These are phyloP conservation scores for Amaurobius ferox DNA, from an alignment of 2,888 invertebrate genomes.

Conservation along the genomic window DNA sequence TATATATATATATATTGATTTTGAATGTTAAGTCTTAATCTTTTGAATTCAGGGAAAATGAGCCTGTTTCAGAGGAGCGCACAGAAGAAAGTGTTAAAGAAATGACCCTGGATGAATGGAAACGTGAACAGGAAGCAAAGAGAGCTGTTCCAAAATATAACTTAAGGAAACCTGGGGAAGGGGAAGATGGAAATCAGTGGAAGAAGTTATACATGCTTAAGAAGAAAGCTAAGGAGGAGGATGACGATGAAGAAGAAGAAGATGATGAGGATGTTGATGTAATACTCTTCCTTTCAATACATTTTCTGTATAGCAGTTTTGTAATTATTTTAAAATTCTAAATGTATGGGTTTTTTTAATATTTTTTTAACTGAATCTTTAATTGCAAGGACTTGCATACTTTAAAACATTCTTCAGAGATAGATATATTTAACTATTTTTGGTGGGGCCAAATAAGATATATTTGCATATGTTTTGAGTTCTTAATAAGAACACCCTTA, in stretches of 20 bases:
- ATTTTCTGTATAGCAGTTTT: too few relatives aligned
- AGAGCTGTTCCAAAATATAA: slow-evolving; percentile 92
- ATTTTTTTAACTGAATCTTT: background rate
- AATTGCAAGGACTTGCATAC: too few relatives aligned
- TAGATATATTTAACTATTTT: too few relatives aligned
- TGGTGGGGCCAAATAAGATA: too few relatives aligned
- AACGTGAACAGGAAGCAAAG: slow-evolving; percentile 85
- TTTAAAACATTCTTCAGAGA: too few relatives aligned
- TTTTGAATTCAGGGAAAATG: slow-evolving; percentile 72
- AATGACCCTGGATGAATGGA: slow-evolving; percentile 96
- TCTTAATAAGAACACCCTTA: too few relatives aligned
- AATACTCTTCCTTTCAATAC: too few relatives aligned
- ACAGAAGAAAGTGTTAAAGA: slow-evolving; percentile 88
- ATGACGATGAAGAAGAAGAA: slow-evolving; percentile 80
- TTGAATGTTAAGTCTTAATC: too few relatives aligned
- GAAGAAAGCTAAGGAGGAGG: slow-evolving; percentile 82
- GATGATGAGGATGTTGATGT: slow-evolving; percentile 77
- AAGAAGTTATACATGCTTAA: slow-evolving; percentile 77
- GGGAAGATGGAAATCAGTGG: slow-evolving; percentile 93
- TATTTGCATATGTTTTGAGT: too few relatives aligned
- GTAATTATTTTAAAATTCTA: background rate
- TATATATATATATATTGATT: too few relatives aligned
- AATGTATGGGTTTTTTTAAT: background rate
- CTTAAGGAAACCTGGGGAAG: slow-evolving; percentile 94
- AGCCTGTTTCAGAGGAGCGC: slow-evolving; percentile 62